Evolutionary conservation across 1,140 invertebrate species (phyloP).

Genomic region (Micrasema minimum): DNA sequence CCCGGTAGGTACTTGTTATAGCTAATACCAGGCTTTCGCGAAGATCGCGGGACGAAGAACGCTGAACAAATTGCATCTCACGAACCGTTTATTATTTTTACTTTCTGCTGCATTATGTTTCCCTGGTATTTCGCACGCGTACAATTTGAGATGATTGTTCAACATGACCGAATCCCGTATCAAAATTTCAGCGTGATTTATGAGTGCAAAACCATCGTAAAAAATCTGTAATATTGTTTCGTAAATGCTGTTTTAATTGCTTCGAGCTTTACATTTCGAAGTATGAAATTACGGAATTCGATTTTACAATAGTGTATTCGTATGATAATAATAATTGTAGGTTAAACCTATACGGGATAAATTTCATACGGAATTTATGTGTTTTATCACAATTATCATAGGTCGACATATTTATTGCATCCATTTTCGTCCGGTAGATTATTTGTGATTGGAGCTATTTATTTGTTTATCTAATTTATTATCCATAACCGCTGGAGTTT

Average conservation of each 20-base stretch:
- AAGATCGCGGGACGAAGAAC: constrained; percentile 41
- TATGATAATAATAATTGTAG: constrained; percentile 6
- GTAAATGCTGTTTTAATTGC: constrained; percentile 31
- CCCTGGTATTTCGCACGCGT: constrained; percentile 44
- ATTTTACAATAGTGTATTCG: constrained; percentile 11
- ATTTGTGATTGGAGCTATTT: too few relatives aligned
- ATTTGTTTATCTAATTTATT: too few relatives aligned
- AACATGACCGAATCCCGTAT: constrained; percentile 20
- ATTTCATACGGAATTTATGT: constrained; percentile 1
- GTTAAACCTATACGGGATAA: not conserved
- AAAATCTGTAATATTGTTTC: constrained; percentile 19
- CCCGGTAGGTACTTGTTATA: constrained; percentile 26
- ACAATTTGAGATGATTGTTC: constrained; percentile 45
- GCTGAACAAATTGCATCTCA: constrained; percentile 48
- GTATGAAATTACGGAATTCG: not conserved
- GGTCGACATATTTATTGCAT: constrained; percentile 13
- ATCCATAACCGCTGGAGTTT: too few relatives aligned
- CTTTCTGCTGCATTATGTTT: constrained; percentile 31
- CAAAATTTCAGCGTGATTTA: constrained; percentile 29
- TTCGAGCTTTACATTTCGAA: too few relatives aligned
- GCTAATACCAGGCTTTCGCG: constrained; percentile 38
- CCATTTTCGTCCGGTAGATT: too few relatives aligned
- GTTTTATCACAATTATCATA: constrained; percentile 9
- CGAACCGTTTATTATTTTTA: constrained; percentile 48
- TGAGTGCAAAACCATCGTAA: constrained; percentile 20